These are phyloP conservation scores for Mixornis gularis DNA, from an alignment of 2,113 vertebrate species.

Conservation along the genomic window DNA sequence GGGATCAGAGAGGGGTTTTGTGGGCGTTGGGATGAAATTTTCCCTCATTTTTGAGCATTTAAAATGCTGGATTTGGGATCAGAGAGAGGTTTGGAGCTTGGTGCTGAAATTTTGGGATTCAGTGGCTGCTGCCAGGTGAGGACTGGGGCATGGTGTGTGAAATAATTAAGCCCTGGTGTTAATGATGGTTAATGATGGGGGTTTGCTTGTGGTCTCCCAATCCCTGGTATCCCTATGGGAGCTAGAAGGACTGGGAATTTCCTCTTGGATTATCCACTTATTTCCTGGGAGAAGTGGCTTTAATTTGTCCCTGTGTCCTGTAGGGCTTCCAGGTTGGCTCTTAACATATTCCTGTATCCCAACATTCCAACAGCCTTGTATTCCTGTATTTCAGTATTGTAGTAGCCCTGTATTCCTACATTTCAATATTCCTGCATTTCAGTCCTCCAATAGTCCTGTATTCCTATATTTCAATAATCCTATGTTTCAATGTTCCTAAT, in stretches of 20 bases:
- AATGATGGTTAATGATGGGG: not conserved
- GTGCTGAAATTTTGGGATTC: not conserved
- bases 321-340: not conserved
- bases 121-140: rapidly evolving
- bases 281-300: not conserved
- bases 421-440: too few relatives aligned
- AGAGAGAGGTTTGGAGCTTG: not conserved
- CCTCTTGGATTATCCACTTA: not conserved
- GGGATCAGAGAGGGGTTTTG: not conserved
- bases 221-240: not conserved
- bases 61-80: rapidly evolving
- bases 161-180: not conserved
- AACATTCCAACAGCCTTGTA: too few relatives aligned
- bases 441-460: too few relatives aligned
- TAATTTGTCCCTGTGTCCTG: not conserved
- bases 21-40: not conserved
- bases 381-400: too few relatives aligned
- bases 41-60: not conserved
- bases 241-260: not conserved
- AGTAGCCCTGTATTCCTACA: too few relatives aligned
- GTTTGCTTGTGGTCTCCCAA: not conserved
- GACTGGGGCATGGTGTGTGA: rapidly evolving
- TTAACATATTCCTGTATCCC: not conserved
- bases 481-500: too few relatives aligned
- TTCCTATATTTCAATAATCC: too few relatives aligned